Percentiles rank a stretch among this genome's conserved stretches.
These are phyloP conservation scores for Todiramphus chloris DNA, from an alignment of 2,113 vertebrate species.

Conservation along the genomic window DNA sequence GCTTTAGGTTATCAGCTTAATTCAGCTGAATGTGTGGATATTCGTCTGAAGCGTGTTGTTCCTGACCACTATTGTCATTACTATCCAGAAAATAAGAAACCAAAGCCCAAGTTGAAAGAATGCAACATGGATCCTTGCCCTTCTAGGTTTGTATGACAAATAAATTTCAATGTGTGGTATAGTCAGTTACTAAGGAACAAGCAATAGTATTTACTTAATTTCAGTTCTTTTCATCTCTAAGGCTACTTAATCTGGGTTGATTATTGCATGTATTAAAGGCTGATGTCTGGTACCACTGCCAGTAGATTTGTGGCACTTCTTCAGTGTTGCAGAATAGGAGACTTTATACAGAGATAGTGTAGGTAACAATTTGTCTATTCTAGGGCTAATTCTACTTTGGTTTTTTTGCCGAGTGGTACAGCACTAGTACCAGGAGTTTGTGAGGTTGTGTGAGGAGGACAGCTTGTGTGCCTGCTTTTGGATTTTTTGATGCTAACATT, in stretches of 20 bases:
- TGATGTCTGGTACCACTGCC: neutral
- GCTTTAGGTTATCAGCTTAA: slow-evolving; percentile 91
- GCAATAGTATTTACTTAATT: neutral
- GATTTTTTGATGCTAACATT: neutral
- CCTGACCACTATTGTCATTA: slow-evolving; percentile 88
- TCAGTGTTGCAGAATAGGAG: neutral
- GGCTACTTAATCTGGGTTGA: neutral
- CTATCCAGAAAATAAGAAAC: slow-evolving; percentile 91
- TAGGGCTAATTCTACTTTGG: neutral
- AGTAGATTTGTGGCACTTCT: neutral
- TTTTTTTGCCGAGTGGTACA: neutral
- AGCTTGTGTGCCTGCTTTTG: neutral
- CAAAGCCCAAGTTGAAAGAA: slow-evolving; percentile 91
- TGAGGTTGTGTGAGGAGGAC: neutral
- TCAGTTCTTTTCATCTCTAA: neutral
- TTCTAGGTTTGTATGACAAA: slow-evolving; percentile 77
- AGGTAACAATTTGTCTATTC: neutral
- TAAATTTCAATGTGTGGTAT: neutral
- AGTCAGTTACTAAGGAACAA: neutral
- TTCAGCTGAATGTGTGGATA: slow-evolving; percentile 90
- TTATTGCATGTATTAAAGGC: neutral
- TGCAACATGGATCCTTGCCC: slow-evolving; percentile 94
- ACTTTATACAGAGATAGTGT: neutral
- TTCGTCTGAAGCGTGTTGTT: slow-evolving; percentile 83
- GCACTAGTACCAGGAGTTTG: neutral